Evolutionary conservation across 2,888 invertebrate genomes (phyloP).

Genomic region (Campoletis raptor): DNA sequence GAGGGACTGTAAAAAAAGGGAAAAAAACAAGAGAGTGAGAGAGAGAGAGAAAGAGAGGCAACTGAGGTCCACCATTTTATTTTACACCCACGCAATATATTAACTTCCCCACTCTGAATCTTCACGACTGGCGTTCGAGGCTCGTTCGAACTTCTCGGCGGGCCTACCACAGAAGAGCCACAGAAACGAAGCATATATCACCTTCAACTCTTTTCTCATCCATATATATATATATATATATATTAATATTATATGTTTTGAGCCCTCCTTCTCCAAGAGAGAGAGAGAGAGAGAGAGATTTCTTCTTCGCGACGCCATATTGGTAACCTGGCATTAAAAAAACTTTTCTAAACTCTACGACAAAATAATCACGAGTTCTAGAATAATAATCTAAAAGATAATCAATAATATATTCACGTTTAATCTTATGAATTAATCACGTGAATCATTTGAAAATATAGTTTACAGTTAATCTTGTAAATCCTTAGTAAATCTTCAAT

Average conservation of each 20-base stretch:
- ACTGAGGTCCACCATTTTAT: constrained; percentile 80
- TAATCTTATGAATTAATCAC: constrained; percentile 26
- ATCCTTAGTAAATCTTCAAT: constrained; percentile 12
- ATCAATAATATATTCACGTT: constrained; percentile 35
- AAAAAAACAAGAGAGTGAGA: constrained; percentile 6
- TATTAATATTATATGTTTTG: neutral
- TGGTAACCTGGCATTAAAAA: constrained; percentile 73
- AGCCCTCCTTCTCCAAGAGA: constrained; percentile 53
- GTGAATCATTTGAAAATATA: neutral
- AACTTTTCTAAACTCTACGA: constrained; percentile 34
- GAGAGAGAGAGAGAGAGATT: constrained; percentile 50
- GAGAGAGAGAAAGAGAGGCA: constrained; percentile 25
- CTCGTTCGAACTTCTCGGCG: constrained; percentile 63
- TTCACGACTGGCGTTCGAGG: constrained; percentile 49
- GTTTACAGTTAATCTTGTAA: too few relatives aligned
- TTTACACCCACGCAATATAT: constrained; percentile 83
- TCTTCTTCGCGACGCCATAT: constrained; percentile 76
- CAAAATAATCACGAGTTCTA: constrained; percentile 56
- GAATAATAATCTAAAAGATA: constrained; percentile 38
- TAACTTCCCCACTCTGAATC: constrained; percentile 70
- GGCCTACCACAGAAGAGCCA: constrained; percentile 75
- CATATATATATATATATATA: constrained; percentile 22
- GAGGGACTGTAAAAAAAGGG: constrained; percentile 12
- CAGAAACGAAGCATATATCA: constrained; percentile 80
- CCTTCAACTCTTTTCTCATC: constrained; percentile 75